Base-by-base conservation (phyloP, 2,113 vertebrate species). In the Collichthys lucidus region DNA sequence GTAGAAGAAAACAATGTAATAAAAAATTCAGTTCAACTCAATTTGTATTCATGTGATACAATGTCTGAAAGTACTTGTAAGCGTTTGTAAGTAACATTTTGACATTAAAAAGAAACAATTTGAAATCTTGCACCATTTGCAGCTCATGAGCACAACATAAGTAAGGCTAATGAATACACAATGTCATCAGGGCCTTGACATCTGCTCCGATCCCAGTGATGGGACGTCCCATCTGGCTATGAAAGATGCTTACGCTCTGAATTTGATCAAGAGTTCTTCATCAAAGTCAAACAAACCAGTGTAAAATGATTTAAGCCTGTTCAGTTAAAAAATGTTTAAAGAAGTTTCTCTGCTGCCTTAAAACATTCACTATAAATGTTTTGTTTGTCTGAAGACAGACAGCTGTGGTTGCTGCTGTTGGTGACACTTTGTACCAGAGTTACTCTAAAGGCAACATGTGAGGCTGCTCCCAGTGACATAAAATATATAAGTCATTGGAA, bases 181-280 rank as follows among this genome's bases (percentile, higher is more conserved):
- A n/a, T 8, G 53, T 74, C 62, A 74, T 65, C n/a, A 42, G 44
- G 53, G 53, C 53, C 16, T 29, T 20, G 52, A 57, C 78, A 80
- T 80, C 78, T 80, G 69, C 60, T 73, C 20, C 29, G 20, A 19
- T 49, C 42, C 60, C 69, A 35, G 60, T 24, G 20, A 72, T 57
- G 68, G 67, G 67, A 72, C 20, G 26, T 79, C 68, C 59, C 77
- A 56, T 56, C 67, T 79, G 67, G 19, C 65, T 70, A 3, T 17
- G 19, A 63, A 35, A 47, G 59, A 35, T 26, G 22, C 61, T 73
- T 59, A 66, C 52, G 5, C 42, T 42, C 15, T 5, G 14, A 15
- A n/a, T 74, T 24, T 31, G 15, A 57, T 26, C 5, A 1, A 8
- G 35, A 46, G 53, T 44, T 56, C 35, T 56, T 52, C 1, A 44